These are phyloP conservation scores for Microcebus murinus DNA, from an alignment of 2,113 vertebrate species.

Conservation along the genomic window DNA sequence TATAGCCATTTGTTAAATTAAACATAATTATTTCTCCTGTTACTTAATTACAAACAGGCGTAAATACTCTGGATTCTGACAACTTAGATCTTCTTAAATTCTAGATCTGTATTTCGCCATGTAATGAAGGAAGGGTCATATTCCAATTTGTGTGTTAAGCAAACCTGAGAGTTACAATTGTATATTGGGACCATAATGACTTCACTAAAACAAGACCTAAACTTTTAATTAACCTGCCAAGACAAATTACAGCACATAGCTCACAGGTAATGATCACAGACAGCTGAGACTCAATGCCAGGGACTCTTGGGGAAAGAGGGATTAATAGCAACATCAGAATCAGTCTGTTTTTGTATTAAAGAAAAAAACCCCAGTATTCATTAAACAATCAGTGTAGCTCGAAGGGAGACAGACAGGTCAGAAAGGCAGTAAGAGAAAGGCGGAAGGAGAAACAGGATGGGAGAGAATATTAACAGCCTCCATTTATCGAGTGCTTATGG, in stretches of 20 bases:
- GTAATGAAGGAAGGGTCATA: slow-evolving; percentile 35
- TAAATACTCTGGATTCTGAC: slow-evolving; percentile 63
- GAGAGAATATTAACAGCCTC: neutral
- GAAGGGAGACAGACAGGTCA: slow-evolving; percentile 65
- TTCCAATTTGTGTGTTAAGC: slow-evolving; percentile 80
- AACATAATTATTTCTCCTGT: slow-evolving; percentile 71
- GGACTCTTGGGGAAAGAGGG: slow-evolving; percentile 77
- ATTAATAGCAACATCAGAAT: slow-evolving; percentile 82
- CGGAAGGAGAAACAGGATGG: neutral
- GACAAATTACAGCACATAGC: slow-evolving; percentile 83
- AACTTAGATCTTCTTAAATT: slow-evolving; percentile 63
- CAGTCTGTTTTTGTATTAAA: slow-evolving; percentile 72
- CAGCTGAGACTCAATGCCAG: slow-evolving; percentile 84
- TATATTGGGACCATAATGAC: slow-evolving; percentile 83
- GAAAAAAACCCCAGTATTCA: slow-evolving; percentile 59
- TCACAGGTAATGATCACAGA: slow-evolving; percentile 83
- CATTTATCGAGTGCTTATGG: accelerated
- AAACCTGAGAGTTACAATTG: slow-evolving; percentile 78
- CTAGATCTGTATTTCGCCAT: slow-evolving; percentile 58
- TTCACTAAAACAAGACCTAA: slow-evolving; percentile 85
- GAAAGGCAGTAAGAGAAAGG: neutral
- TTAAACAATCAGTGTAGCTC: slow-evolving; percentile 78
- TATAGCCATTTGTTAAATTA: slow-evolving; percentile 65
- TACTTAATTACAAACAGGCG: slow-evolving; percentile 76
- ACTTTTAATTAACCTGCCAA: slow-evolving; percentile 90